Percentiles rank a stretch among this genome's conserved stretches.
Evolutionary conservation across 2,113 vertebrate genomes (phyloP).

Genomic region (Oryzias celebensis): DNA sequence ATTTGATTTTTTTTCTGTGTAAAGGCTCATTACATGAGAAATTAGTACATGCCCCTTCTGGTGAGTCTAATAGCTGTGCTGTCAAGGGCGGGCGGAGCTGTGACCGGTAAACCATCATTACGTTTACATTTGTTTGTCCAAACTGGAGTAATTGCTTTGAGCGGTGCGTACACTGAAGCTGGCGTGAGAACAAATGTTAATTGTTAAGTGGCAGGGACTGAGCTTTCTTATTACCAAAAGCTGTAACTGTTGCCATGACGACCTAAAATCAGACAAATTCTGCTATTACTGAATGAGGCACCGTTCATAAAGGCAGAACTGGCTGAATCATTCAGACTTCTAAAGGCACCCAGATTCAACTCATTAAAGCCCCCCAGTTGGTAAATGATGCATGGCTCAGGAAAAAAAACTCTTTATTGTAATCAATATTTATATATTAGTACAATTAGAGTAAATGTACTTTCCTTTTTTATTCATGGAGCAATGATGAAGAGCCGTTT

Average conservation of each 20-base stretch:
- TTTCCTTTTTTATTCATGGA: no score
- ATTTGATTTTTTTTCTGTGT: background rate
- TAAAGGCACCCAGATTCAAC: background rate
- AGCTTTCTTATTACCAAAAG: slow-evolving; percentile 6
- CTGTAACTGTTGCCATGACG: slow-evolving; percentile 64
- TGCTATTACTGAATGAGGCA: slow-evolving; percentile 23
- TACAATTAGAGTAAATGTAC: no score
- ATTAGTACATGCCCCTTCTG: slow-evolving; percentile 20
- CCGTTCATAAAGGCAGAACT: slow-evolving; percentile 23
- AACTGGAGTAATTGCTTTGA: slow-evolving; percentile 37
- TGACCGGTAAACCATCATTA: slow-evolving; percentile 63
- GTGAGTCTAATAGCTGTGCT: slow-evolving; percentile 31
- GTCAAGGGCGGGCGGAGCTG: slow-evolving; percentile 17
- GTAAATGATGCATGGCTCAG: no score
- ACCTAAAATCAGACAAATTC: slow-evolving; percentile 49
- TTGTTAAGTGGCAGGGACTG: background rate
- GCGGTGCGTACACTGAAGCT: slow-evolving; percentile 27
- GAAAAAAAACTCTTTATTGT: no score
- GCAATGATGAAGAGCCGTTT: no score
- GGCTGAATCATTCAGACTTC: slow-evolving; percentile 9
- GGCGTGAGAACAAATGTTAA: slow-evolving; percentile 1
- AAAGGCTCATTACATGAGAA: slow-evolving; percentile 6
- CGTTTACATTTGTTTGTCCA: slow-evolving; percentile 49
- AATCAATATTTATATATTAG: no score
- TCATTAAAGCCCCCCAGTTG: slow-evolving; percentile 2